Percentiles rank a stretch among this genome's conserved stretches.
Conservation (phyloP, 2,888 invertebrate species). For the Galerucella pusilla region DNA sequence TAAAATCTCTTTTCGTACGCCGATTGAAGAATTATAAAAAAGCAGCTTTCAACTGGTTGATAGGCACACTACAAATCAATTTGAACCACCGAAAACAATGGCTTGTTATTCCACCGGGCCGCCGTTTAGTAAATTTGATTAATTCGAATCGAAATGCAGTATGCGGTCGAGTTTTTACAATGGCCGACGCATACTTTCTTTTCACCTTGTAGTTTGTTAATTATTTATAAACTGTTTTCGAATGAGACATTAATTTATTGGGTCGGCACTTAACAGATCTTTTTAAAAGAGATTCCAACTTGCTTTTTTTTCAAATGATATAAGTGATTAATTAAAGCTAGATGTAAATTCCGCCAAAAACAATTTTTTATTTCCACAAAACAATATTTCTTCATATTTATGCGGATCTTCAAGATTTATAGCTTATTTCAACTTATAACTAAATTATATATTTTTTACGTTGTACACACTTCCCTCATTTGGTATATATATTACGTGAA, state of each 20-base stretch:
- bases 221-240: slow-evolving; percentile 53
- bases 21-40: slow-evolving; percentile 13
- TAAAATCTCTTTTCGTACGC: background rate
- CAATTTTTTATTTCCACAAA: too few species aligned
- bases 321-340: background rate
- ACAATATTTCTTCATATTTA: background rate
- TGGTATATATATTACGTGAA: slow-evolving; percentile 6
- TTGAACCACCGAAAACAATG: slow-evolving; percentile 46
- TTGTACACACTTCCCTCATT: slow-evolving; percentile 12
- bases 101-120: slow-evolving; percentile 41
- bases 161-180: slow-evolving; percentile 44
- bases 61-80: slow-evolving; percentile 49
- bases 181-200: slow-evolving; percentile 49
- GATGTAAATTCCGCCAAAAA: too few species aligned
- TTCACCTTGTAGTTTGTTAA: slow-evolving; percentile 51
- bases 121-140: slow-evolving; percentile 49
- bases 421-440: slow-evolving; percentile 5
- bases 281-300: background rate
- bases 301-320: slow-evolving; percentile 18
- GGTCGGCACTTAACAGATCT: slow-evolving; percentile 31
- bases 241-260: slow-evolving; percentile 50
- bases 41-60: slow-evolving; percentile 7
- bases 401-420: slow-evolving; percentile 1
- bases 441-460: slow-evolving; percentile 12
- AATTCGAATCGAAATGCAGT: slow-evolving; percentile 46